These are phyloP conservation scores for Melieria omissa DNA, from an alignment of 2,888 invertebrate genomes.

Conservation along the genomic window DNA sequence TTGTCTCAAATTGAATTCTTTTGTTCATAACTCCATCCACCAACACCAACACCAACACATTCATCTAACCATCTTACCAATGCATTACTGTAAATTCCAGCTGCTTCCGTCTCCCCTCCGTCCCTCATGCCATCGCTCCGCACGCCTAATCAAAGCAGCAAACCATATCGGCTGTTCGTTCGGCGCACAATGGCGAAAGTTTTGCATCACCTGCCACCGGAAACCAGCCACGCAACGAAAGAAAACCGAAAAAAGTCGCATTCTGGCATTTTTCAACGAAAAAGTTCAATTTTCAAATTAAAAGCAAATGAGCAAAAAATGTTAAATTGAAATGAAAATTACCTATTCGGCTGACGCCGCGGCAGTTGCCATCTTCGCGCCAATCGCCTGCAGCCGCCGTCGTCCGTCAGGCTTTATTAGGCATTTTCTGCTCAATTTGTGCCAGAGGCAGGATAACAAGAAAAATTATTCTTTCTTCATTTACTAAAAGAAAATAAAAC, in stretches of 20 bases:
- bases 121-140: background rate
- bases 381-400: background rate
- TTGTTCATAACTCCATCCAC: constrained; percentile 19
- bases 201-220: constrained; percentile 28
- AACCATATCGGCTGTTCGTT: constrained; percentile 22
- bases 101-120: background rate
- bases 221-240: constrained; percentile 8
- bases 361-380: constrained; percentile 2
- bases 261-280: constrained; percentile 1
- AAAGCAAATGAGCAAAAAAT: constrained; percentile 35
- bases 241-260: constrained; percentile 26
- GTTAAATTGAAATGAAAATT: constrained; percentile 38
- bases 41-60: background rate
- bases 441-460: constrained; percentile 60
- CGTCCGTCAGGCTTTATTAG: constrained; percentile 59
- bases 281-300: constrained; percentile 39
- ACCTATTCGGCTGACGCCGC: constrained; percentile 29
- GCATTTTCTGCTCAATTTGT: constrained; percentile 64
- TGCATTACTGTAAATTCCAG: background rate
- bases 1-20: constrained; percentile 27
- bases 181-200: constrained; percentile 31
- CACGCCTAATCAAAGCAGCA: constrained; percentile 9
- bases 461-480: constrained; percentile 60
- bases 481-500: constrained; percentile 46
- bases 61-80: constrained; percentile 5